Evolutionary conservation across 2,113 vertebrate species (phyloP).

Genomic region (Haplochromis burtoni): DNA sequence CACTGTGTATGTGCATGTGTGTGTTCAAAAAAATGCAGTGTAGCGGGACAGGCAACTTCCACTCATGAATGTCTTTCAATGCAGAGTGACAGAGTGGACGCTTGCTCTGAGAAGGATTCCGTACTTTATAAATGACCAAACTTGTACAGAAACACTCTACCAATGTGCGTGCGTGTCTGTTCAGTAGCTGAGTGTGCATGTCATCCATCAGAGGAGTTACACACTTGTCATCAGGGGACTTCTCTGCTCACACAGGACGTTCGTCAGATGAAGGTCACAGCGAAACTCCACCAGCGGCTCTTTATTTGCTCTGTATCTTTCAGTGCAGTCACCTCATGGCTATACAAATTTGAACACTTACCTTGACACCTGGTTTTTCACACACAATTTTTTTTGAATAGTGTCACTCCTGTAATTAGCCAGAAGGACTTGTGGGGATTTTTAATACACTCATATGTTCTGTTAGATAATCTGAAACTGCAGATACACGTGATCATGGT

Average conservation of each 20-base stretch:
- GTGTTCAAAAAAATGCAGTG: background rate
- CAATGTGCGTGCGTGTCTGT: background rate
- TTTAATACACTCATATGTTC: background rate
- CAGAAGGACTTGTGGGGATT: background rate
- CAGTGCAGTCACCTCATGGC: slow-evolving; percentile 8
- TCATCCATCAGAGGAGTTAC: slow-evolving; percentile 5
- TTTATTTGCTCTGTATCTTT: slow-evolving; percentile 31
- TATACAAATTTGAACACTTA: background rate
- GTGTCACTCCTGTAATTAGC: background rate
- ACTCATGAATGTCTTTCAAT: background rate
- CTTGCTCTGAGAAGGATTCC: background rate
- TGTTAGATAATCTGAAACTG: background rate
- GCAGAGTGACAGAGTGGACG: background rate
- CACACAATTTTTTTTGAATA: background rate
- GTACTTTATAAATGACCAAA: background rate
- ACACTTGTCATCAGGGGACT: slow-evolving; percentile 5
- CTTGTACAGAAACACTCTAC: background rate
- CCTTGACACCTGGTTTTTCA: background rate
- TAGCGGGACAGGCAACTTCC: background rate
- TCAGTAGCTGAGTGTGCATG: background rate
- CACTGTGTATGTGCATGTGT: background rate
- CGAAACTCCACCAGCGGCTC: slow-evolving; percentile 20
- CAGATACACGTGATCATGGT: background rate
- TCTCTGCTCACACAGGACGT: background rate
- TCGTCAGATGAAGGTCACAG: slow-evolving; percentile 30